These are phyloP conservation scores for Bombus difficillimus DNA, from an alignment of 1,140 invertebrate genomes.

Conservation along the genomic window DNA sequence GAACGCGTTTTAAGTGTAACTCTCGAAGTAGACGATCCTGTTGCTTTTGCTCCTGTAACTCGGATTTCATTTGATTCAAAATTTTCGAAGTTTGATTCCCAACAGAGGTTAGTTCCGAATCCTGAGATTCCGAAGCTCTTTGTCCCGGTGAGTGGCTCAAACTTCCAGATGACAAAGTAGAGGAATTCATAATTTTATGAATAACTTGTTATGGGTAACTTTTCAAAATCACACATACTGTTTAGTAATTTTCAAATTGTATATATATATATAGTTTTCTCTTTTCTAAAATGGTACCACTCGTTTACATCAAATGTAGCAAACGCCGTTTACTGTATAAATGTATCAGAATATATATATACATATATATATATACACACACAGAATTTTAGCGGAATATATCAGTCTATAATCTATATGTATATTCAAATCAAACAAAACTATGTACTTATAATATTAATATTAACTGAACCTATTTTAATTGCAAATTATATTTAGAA, in stretches of 20 bases:
- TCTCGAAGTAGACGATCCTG: slow-evolving; percentile 78
- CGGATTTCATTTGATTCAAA: slow-evolving; percentile 78
- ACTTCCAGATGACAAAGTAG: slow-evolving; percentile 74
- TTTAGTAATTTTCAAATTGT: background rate
- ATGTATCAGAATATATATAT: background rate
- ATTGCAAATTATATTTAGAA: background rate
- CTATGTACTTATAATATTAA: background rate
- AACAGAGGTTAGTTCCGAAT: slow-evolving; percentile 74
- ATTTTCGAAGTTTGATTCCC: slow-evolving; percentile 74
- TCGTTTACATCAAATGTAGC: background rate
- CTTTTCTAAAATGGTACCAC: background rate
- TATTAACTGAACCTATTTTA: background rate
- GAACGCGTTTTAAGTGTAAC: slow-evolving; percentile 85
- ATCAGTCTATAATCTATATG: background rate
- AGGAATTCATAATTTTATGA: slow-evolving; percentile 75
- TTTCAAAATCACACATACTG: background rate
- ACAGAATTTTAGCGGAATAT: too few relatives aligned
- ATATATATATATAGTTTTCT: too few relatives aligned
- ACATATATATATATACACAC: too few relatives aligned
- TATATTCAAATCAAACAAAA: background rate
- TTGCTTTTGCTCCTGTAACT: slow-evolving; percentile 77
- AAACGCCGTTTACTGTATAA: background rate
- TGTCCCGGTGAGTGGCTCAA: slow-evolving; percentile 75
- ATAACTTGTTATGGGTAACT: background rate
- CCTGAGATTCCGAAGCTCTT: slow-evolving; percentile 74